Base-by-base conservation (phyloP, 2,113 vertebrate species). In the Paramisgurnus dabryanus region DNA sequence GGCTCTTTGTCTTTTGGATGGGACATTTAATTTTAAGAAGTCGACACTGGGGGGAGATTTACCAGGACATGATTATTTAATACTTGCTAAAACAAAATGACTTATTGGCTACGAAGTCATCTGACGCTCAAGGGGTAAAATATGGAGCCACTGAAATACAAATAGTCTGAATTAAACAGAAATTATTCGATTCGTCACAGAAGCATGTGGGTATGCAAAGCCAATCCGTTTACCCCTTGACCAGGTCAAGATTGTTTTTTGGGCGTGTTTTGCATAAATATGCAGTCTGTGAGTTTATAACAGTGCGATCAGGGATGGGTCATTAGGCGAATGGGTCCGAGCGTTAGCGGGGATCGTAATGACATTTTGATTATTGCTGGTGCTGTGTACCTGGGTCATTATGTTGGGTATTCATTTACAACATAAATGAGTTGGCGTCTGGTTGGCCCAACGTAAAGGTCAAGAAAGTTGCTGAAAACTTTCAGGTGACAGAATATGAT, bases 281-380 rank as follows among this genome's bases (percentile, higher is more conserved):
- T 77, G 50, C 8, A 61, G n/a, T 67, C 65, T 3, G 45, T 67
- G 40, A 39, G 27, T 66, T 79, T 83, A 76, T 57, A 82, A 85
- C 55, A 27, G 73, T 2, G 58, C 78, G 80, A 85, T 85, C 84
- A 85, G 68, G 45, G 78, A 80, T 58, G 80, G 77, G 67, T 82
- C 80, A 85, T 85, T 83, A 83, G 73, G 58, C 63, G 49, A 60
- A 80, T 80, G 57, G 11, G 39, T 70, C 12, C 27, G 60, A 66
- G 47, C 65, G 22, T 68, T 75, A 80, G 39, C 17, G 18, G 71
- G 34, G 77, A 64, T 18, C 60, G 17, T 85, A 85, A 85, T 83
- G 81, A 58, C 74, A 79, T 83, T 85, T 85, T 83, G 84, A 83
- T 85, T 85, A 83, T 76, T 68, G 78, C 73, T 65, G 64, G 66